Base-by-base conservation (phyloP, 2,888 invertebrate species). In the Cephus spinipes region DNA sequence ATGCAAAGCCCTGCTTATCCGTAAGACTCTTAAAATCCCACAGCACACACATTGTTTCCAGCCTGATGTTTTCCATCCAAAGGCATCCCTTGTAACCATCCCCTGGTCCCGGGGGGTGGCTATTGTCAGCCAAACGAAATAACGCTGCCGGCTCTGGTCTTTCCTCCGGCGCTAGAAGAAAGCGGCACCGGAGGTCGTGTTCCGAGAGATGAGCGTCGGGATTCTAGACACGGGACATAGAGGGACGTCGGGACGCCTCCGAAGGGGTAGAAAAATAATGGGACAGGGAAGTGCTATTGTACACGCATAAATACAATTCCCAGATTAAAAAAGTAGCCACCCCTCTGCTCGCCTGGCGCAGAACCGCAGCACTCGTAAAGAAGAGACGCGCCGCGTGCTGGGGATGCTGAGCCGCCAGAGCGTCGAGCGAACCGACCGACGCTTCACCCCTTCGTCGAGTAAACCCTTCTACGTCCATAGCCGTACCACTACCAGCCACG, bases 351-450 rank as follows among this genome's bases (percentile, higher is more conserved):
- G 55, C n/a, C 34, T 32, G 79, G 74, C 68, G 75, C 80, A 81
- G 79, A 81, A 81, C 80, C 82, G 79, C 86, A 85, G 85, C 83
- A 83, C 83, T 86, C 87, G 83, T 87, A 87, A 86, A 86, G 81
- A 78, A 76, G 35, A 74, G 74, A 30, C 33, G 32, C 33, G 74
- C 35, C n/a, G n/a, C 74, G 32, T 81, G 78, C 78, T 73, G 78
- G 76, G 85, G 76, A 83, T 76, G 83, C 77, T 76, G 77, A 84
- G 69, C 80, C 81, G 80, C 81, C 81, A 77, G 79, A 83, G 76
- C 83, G 81, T 79, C 74, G 77, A 86, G 79, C 81, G 79, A 79
- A 83, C 81, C 80, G 77, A 73, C 80, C 77, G 77, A 55, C 73
- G 33, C 76, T 32, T 79, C 79, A 23, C 71, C 69, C 75, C 40